Base-by-base conservation (phyloP, 2,113 vertebrate genomes). In the Seriola aureovittata region DNA sequence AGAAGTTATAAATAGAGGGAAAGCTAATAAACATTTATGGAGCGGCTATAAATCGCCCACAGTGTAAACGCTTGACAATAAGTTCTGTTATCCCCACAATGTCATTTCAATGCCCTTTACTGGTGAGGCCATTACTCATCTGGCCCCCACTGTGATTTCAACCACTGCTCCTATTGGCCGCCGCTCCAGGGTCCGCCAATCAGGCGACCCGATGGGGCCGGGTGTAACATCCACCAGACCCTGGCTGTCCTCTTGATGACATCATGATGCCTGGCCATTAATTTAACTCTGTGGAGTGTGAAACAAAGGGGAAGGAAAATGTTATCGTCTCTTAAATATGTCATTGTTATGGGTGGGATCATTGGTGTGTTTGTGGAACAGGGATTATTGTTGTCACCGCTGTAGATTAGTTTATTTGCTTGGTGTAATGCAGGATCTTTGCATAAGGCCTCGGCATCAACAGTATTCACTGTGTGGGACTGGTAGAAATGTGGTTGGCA, bases 1-100 rank as follows among this genome's bases (percentile, higher is more conserved):
- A 95, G 89, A 92, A 93, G 93, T 92, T 93, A 92, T 96, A 95
- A 92, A 94, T 96, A 96, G 92, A 95, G 93, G 83, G 86, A 94
- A 92, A 94, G 92, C 93, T 95, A 95, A 95, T 94, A 96, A 96
- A 93, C 94, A 90, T 96, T 96, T 95, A 95, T 93, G 80, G 92
- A 88, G 81, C 7, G 57, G 75, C 90, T 75, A 78, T 95, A 94
- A 96, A 95, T 96, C 85, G 88, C 90, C 94, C 50, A 63, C 91
- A 92, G 91, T 91, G 85, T 85, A 94, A 96, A 96, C 75, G 55
- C 77, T 86, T 86, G 85, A 94, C 94, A 94, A 89, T 93, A 89
- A 93, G 88, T 94, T 94, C 84, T n/a, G 92, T 94, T 94, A 93
- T 95, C 90, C 79, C 82, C 77, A 76, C 94, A 93, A 92, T 94